These are phyloP conservation scores for Rhyacichthys aspro DNA, from an alignment of 2,797 vertebrate species.

Conservation along the genomic window DNA sequence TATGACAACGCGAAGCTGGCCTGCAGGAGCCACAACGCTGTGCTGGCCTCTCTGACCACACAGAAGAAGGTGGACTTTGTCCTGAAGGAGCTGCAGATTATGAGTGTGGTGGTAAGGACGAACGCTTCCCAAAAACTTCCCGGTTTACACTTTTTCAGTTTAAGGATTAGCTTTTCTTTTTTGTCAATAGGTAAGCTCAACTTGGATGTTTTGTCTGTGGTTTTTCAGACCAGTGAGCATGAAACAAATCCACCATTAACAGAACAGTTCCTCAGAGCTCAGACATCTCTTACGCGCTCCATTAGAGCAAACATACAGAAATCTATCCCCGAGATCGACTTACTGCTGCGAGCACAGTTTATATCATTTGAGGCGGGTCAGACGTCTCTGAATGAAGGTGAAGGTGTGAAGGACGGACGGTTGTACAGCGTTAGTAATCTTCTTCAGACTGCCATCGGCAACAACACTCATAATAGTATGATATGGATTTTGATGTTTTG, in stretches of 20 bases:
- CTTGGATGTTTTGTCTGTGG: conserved; percentile 3
- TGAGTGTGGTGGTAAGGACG: conserved; percentile 86
- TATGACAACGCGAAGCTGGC: conserved; percentile 95
- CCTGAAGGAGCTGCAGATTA: conserved; percentile 91
- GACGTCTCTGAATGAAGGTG: conserved; percentile 1
- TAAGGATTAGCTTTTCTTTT: background rate
- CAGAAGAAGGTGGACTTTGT: conserved; percentile 97
- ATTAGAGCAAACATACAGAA: conserved; percentile 34
- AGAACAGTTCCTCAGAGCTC: conserved; percentile 44
- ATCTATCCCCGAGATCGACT: conserved; percentile 40
- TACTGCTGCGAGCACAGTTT: conserved; percentile 8
- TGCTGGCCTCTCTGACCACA: conserved; percentile 92
- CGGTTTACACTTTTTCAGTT: background rate
- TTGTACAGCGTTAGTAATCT: background rate
- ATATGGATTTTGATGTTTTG: conserved; percentile 2
- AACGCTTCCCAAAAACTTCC: background rate
- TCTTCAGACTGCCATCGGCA: background rate
- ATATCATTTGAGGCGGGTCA: conserved; percentile 14
- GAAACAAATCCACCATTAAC: conserved; percentile 52
- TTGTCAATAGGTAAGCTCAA: conserved; percentile 14
- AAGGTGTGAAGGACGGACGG: background rate
- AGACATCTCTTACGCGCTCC: conserved; percentile 43
- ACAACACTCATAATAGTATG: background rate
- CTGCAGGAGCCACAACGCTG: conserved; percentile 88
- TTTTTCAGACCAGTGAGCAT: conserved; percentile 38